Evolutionary conservation across 1,140 invertebrate species (phyloP), one percentile per base, ranked within the genome.

Genomic region (Caenorhabditis briggsae): DNA sequence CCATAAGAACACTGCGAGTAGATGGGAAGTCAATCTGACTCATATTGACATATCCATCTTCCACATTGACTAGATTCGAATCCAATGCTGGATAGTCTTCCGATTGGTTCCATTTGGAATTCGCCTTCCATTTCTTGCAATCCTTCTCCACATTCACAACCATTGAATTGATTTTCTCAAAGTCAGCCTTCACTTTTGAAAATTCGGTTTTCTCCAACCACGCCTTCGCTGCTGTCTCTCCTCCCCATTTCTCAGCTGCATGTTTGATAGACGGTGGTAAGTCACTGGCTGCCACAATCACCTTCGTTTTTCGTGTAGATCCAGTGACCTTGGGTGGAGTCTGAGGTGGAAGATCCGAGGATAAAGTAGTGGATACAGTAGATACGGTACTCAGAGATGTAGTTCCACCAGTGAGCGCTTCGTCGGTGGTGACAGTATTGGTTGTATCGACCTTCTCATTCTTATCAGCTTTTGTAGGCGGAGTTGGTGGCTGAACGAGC

Each of bases 111-210:
- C 25, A 12, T n/a, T 64, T 64, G 0, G 12, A 5, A 12, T 64
- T 64, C 1, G 23, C 61, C 61, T 64, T 64, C 61, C 61, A 64
- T n/a, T 64, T 64, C 33, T 64, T 64, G n/a, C 61, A 64, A 12
- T 64, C 61, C 7, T 9, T 64, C 3, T 25, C 61, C 11, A 64
- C 61, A n/a, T 64, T 18, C 1, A 64, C 61, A 41, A 23, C 3
- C 7, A 64, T 64, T 5, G 2, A 12, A 2, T 64, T 23, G 11
- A 64, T 9, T 12, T 33, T 64, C 8, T 64, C 61, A 18, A 64
- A 64, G 9, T 64, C 61, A 0, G 12, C 9, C 18, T 64, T 64
- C 12, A 25, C 18, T n/a, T 64, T 64, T 18, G 20, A 9, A 41
- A 64, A 64, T 12, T 41, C 25, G 2, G n/a, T 25, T 12, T 64